Conservation (phyloP, 2,888 invertebrate species). For the Andrena trimmerana region DNA sequence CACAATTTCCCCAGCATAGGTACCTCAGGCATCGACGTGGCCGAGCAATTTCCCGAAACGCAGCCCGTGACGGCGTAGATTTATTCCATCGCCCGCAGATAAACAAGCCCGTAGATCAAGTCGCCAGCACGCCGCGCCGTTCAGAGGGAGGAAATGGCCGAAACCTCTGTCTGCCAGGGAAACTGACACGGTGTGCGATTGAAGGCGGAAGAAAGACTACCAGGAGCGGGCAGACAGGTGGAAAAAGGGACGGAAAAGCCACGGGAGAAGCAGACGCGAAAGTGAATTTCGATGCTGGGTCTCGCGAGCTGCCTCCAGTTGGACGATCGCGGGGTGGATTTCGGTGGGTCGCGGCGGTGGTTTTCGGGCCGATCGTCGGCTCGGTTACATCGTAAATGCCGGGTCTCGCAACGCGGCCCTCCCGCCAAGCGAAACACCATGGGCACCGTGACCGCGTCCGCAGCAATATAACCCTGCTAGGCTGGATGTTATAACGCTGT, state of each 20-base stretch:
- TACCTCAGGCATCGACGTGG: neutral
- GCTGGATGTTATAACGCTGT: slow-evolving; percentile 81
- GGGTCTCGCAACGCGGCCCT: slow-evolving; percentile 37
- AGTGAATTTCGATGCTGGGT: neutral
- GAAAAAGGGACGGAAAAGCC: neutral
- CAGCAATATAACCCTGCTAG: slow-evolving; percentile 74
- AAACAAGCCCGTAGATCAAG: slow-evolving; percentile 73
- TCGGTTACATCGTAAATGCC: slow-evolving; percentile 40
- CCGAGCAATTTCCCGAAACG: slow-evolving; percentile 25
- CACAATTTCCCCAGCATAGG: neutral
- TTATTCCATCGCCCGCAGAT: slow-evolving; percentile 59
- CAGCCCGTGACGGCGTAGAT: slow-evolving; percentile 43
- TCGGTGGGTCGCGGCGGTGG: neutral
- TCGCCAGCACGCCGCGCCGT: slow-evolving; percentile 22
- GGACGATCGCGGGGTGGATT: slow-evolving; percentile 2
- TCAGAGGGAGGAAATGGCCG: slow-evolving; percentile 43
- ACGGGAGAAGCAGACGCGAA: neutral
- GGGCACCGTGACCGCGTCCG: slow-evolving; percentile 57
- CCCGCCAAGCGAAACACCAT: slow-evolving; percentile 71
- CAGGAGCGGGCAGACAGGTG: neutral
- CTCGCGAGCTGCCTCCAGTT: neutral
- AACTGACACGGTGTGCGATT: slow-evolving; percentile 32
- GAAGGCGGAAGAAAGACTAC: slow-evolving; percentile 29
- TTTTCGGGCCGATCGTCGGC: slow-evolving; percentile 23
- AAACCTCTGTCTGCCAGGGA: slow-evolving; percentile 13